Conservation (phyloP, 1,140 invertebrate genomes). For the Coelopa frigida region DNA sequence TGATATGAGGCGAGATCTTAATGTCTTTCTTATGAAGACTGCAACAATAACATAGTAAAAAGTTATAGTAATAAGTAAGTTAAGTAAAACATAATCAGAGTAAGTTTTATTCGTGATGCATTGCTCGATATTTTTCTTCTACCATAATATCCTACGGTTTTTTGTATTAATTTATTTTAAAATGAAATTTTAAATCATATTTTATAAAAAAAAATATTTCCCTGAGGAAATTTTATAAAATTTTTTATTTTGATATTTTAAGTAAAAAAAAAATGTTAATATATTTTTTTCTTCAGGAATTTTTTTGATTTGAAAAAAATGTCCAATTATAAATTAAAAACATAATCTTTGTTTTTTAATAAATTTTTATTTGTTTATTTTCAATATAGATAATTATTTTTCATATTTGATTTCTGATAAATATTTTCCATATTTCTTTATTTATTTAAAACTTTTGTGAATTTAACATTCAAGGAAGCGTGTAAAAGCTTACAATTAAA, state of each 20-base stretch:
- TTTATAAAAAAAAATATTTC: not conserved
- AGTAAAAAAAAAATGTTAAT: not conserved
- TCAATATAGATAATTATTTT: conserved; percentile 7
- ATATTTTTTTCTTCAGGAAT: conserved; percentile 5
- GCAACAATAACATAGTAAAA: too few species aligned
- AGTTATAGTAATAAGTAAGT: too few species aligned
- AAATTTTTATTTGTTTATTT: not conserved
- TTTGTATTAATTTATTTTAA: too few species aligned
- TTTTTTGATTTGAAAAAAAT: conserved; percentile 3
- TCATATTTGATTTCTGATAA: not conserved
- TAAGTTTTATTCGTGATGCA: too few species aligned
- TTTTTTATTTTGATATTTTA: conserved; percentile 3
- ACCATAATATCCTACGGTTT: too few species aligned
- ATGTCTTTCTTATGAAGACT: too few species aligned
- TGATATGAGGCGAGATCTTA: too few species aligned
- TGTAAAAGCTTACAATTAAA: not conserved
- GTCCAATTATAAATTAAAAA: not conserved
- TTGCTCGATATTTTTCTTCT: too few species aligned
- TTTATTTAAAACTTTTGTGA: too few species aligned
- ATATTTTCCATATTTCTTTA: conserved; percentile 1
- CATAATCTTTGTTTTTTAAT: not conserved
- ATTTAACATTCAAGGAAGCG: conserved; percentile 5
- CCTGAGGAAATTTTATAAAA: not conserved
- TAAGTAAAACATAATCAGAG: too few species aligned
- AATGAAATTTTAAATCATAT: too few species aligned